Evolutionary conservation across 2,113 vertebrate species (phyloP), one percentile per base, ranked within the genome.

Genomic region (Cebus imitator): DNA sequence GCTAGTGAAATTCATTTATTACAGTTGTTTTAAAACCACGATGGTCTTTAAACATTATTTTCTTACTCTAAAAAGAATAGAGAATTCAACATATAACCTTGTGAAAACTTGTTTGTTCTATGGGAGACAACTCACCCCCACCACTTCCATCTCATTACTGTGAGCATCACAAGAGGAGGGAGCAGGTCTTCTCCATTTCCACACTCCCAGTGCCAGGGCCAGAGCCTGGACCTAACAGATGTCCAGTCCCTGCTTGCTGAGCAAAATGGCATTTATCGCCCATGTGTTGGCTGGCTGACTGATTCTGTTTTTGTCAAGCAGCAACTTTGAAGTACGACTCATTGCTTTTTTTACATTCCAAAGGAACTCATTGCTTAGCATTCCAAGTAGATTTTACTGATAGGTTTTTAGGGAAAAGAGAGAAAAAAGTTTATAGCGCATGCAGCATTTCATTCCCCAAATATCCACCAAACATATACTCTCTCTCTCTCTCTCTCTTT

Each of bases 141-240:
- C 58, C 37, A n/a, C 0, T 0, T 17, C 35, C 16, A 20, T 68
- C 2, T 14, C 6, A 1, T 37, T 27, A 21, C 2, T 30, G 3
- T 16, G 50, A 68, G 50, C 43, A n/a, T 27, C 43, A 13, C 21
- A 23, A 61, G 37, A 50, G 58, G 5, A 70, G 20, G 35, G 35
- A 10, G 27, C 1, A 2, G 27, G 50, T 18, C 37, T 87, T 55
- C 61, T 68, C 23, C 9, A 1, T 70, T 25, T 79, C 43, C 68
- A 0, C 16, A 1, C 12, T 27, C 55, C 68, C 8, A 3, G 1
- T 25, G 10, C 11, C 32, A 10, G 5, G 3, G 1, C n/a, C 30
- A 27, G 66, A 2, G 18, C n/a, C 40, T 55, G 64, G n/a, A 7
- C 8, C 20, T 43, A 55, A 21, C 21, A 79, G 35, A 23, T 23